A percentile compares a stretch with the other conserved stretches of the same genome.
Conservation (phyloP, 2,797 vertebrate genomes). For the Ispidina lecontei region DNA sequence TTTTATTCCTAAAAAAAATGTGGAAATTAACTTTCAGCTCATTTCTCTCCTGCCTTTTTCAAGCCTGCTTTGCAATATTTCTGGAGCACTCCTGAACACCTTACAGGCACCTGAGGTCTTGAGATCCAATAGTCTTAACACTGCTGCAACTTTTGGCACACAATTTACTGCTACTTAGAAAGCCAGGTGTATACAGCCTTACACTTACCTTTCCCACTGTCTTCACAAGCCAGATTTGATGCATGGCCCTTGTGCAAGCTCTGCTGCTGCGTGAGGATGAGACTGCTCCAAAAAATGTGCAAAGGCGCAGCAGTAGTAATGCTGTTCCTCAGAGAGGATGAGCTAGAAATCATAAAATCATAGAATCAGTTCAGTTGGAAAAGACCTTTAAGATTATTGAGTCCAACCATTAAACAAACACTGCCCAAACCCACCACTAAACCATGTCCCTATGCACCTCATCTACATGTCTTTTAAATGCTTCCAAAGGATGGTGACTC, state of each 20-base stretch:
- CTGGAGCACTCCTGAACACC: not conserved
- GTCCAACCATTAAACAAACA: not conserved
- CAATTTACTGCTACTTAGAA: not conserved
- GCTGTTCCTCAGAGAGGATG: not conserved
- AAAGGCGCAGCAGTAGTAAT: not conserved
- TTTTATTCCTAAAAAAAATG: conserved; percentile 37
- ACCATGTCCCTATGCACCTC: not conserved
- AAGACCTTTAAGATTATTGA: not conserved
- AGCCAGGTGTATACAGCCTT: not conserved
- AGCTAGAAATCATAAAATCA: not conserved
- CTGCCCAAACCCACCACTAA: not conserved
- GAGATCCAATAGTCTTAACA: not conserved
- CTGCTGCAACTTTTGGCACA: not conserved
- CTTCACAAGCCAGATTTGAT: not conserved
- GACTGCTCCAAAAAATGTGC: not conserved
- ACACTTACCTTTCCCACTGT: not conserved
- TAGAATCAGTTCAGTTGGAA: no score
- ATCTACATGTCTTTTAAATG: not conserved
- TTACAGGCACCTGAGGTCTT: not conserved
- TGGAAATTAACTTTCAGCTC: conserved; percentile 14
- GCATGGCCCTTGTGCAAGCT: accelerated
- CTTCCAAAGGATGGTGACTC: not conserved
- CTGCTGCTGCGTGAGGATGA: not conserved
- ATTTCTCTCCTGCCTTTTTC: not conserved
- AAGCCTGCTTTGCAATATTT: not conserved